Percentiles rank a stretch among this genome's conserved stretches.
Evolutionary conservation across 2,113 vertebrate species (phyloP).

Genomic region (Colossoma macropomum): DNA sequence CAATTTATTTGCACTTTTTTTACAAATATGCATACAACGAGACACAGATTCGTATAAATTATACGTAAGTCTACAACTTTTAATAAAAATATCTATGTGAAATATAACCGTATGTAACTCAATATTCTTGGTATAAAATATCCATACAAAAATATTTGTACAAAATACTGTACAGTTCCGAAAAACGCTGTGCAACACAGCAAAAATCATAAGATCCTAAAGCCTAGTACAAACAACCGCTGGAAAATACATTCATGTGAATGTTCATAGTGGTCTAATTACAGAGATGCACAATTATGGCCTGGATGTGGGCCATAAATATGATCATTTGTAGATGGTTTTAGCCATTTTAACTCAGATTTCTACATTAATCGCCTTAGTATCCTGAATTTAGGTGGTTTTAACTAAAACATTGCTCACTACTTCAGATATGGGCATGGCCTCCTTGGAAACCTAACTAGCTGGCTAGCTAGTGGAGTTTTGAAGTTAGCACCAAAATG

Average conservation of each 20-base stretch:
- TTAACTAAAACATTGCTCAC: no score
- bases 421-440: no score
- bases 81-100: constrained; percentile 74
- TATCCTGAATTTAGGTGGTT: no score
- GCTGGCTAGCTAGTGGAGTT: no score
- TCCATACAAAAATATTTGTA: constrained; percentile 81
- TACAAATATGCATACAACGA: constrained; percentile 70
- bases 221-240: constrained; percentile 27
- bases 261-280: constrained; percentile 18
- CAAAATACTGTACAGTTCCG: constrained; percentile 79
- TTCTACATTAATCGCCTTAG: no score
- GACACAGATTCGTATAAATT: constrained; percentile 78
- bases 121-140: constrained; percentile 79
- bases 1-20: constrained; percentile 60
- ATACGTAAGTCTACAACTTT: constrained; percentile 76
- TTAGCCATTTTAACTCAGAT: no score
- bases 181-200: constrained; percentile 80
- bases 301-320: no score
- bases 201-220: constrained; percentile 61
- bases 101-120: constrained; percentile 65
- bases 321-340: no score
- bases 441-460: no score
- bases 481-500: no score
- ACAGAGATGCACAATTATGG: neutral
- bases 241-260: constrained; percentile 31